Conservation (phyloP, 2,888 invertebrate species). For the Nemurella pictetii region DNA sequence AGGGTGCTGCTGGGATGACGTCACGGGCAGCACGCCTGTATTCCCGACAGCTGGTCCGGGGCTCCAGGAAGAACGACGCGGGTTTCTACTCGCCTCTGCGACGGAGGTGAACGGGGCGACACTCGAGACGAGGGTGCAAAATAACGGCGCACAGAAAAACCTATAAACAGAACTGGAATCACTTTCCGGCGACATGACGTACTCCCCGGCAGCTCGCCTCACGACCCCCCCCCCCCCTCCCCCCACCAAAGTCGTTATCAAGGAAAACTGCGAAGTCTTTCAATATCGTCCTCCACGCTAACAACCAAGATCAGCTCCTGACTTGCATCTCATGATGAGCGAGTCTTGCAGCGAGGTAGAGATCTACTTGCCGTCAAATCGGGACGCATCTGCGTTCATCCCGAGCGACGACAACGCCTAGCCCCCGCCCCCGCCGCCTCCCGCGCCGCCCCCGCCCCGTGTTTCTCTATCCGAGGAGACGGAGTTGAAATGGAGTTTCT, state of each 20-base stretch:
- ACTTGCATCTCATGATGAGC: background rate
- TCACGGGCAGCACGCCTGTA: slow-evolving; percentile 16
- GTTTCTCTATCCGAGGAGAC: slow-evolving; percentile 18
- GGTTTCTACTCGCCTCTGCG: background rate
- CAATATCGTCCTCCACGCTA: background rate
- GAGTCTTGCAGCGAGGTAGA: no score
- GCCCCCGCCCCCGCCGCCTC: background rate
- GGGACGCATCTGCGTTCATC: background rate
- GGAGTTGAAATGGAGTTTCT: slow-evolving; percentile 38
- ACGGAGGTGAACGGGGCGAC: background rate
- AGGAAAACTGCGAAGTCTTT: background rate
- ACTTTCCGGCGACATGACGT: background rate
- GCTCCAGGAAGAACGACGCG: background rate
- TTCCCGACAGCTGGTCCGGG: slow-evolving; percentile 14
- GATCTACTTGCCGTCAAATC: background rate
- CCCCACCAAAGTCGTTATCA: background rate
- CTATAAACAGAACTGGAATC: background rate
- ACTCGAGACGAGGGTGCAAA: background rate
- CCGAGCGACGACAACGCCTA: background rate
- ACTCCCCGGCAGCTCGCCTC: background rate
- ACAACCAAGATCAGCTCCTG: background rate
- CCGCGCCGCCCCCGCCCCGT: background rate
- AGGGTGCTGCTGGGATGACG: background rate
- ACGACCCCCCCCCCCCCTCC: background rate
- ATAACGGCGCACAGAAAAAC: background rate